Percentiles rank a stretch among this genome's conserved stretches.
These are phyloP conservation scores for Serripes groenlandicus DNA, from an alignment of 2,888 invertebrate genomes.

Conservation along the genomic window DNA sequence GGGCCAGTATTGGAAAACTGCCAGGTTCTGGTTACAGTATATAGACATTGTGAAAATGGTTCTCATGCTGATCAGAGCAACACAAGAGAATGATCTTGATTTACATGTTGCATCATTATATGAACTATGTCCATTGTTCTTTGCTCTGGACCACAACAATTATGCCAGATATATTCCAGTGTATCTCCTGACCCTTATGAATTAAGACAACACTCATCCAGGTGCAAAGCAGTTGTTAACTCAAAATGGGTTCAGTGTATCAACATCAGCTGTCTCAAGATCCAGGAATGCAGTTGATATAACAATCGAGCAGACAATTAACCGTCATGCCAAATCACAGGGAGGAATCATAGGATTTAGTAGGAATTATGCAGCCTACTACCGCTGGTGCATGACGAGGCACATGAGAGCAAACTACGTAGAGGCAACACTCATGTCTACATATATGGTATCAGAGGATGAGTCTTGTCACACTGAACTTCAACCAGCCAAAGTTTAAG, in stretches of 20 bases:
- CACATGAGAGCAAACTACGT: too few relatives aligned
- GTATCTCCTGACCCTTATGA: conserved; percentile 43
- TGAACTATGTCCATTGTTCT: conserved; percentile 52
- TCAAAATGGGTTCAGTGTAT: conserved; percentile 56
- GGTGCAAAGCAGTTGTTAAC: conserved; percentile 46
- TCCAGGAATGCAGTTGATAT: conserved; percentile 52
- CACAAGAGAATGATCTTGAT: conserved; percentile 55
- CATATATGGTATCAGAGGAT: conserved; percentile 23
- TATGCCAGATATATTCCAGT: conserved; percentile 58
- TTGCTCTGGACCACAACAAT: conserved; percentile 52
- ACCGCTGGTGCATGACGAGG: conserved; percentile 43
- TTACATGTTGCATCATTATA: conserved; percentile 43
- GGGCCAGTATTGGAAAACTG: conserved; percentile 46
- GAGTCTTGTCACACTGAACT: conserved; percentile 24
- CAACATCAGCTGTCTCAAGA: conserved; percentile 43
- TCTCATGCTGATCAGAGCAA: conserved; percentile 47
- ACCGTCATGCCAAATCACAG: conserved; percentile 43
- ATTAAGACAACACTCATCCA: conserved; percentile 40
- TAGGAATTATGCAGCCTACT: conserved; percentile 45
- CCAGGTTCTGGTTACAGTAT: conserved; percentile 59
- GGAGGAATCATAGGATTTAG: conserved; percentile 42
- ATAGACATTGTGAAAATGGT: conserved; percentile 44
- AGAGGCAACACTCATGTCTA: conserved; percentile 25
- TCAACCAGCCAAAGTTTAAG: conserved; percentile 17
- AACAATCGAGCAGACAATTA: conserved; percentile 52